Evolutionary conservation across 2,113 vertebrate genomes (phyloP), one percentile per base, ranked within the genome.

Genomic region (Paralichthys olivaceus): DNA sequence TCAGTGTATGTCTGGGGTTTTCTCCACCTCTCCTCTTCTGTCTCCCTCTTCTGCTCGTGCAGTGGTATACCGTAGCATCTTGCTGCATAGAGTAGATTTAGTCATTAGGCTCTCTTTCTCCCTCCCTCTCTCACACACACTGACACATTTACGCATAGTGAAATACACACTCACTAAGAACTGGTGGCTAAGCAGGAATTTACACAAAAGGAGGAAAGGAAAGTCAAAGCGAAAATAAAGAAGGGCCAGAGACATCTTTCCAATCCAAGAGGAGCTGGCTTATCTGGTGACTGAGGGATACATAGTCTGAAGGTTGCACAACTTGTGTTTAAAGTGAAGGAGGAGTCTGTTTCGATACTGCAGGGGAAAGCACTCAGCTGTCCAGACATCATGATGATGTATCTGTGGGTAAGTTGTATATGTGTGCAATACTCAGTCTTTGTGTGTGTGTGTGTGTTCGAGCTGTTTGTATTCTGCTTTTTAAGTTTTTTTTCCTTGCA

Each of bases 351-450:
- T 93, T 89, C 86, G 87, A 90, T 90, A 92, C 92, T 92, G 94
- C 94, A 93, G 91, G 91, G 93, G 92, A 68, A 80, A 84, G 94
- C 93, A 90, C 93, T 90, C 95, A 91, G 88, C 93, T 86, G 91
- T 92, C 90, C 91, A 91, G 93, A 94, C 95, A 95, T 94, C 93
- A 96, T 96, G 96, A 97, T 96, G 96, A 97, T 97, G 96, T 96
- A 96, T 96, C 94, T 97, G 89, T 97, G 96, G 96, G 96, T 97
- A 96, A 94, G 96, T 96, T 75, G 4, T 32, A 55, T n/a, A 59
- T 72, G 23, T 72, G 57, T 37, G 34, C 34, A 37, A 37, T 37
- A 37, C 34, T 37, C 34, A 37, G 34, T 11, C 34, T 8, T 7
- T 68, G 65, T 55, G 22, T 71, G 55, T 57, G 20, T 77, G 64